Conservation (phyloP, 2,888 invertebrate genomes). For the Blastobasis lacticolella region DNA sequence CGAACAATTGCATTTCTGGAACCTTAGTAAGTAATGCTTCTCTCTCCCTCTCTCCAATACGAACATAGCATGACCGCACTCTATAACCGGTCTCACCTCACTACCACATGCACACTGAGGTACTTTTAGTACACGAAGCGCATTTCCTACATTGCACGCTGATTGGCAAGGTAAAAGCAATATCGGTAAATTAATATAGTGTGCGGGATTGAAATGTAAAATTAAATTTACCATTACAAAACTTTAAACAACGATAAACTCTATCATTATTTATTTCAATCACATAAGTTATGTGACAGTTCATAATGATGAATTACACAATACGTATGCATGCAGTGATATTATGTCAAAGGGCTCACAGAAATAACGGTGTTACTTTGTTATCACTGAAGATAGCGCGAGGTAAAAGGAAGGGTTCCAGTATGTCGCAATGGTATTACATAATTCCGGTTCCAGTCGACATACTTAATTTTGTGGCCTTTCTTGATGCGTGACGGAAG, state of each 20-base stretch:
- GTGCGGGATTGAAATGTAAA: too few species aligned
- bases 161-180: not conserved
- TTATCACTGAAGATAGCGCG: too few species aligned
- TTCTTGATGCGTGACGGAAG: constrained; percentile 24
- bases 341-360: not conserved
- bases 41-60: constrained; percentile 2
- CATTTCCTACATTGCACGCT: not conserved
- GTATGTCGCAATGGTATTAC: too few species aligned
- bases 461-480: constrained; percentile 18
- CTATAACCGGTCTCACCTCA: constrained; percentile 35
- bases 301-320: not conserved
- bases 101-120: not conserved
- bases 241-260: too few species aligned
- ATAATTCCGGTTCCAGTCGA: constrained; percentile 2
- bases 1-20: not conserved
- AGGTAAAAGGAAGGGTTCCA: too few species aligned
- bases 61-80: constrained; percentile 42
- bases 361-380: not conserved
- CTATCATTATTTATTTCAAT: too few species aligned
- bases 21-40: not conserved
- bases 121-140: constrained; percentile 2
- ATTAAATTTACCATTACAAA: too few species aligned
- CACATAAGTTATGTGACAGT: not conserved
- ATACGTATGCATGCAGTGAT: not conserved
- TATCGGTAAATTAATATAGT: constrained; percentile 1